Percentiles rank a stretch among this genome's conserved stretches.
These are phyloP conservation scores for Clanis bilineata DNA, from an alignment of 2,888 invertebrate species.

Conservation along the genomic window DNA sequence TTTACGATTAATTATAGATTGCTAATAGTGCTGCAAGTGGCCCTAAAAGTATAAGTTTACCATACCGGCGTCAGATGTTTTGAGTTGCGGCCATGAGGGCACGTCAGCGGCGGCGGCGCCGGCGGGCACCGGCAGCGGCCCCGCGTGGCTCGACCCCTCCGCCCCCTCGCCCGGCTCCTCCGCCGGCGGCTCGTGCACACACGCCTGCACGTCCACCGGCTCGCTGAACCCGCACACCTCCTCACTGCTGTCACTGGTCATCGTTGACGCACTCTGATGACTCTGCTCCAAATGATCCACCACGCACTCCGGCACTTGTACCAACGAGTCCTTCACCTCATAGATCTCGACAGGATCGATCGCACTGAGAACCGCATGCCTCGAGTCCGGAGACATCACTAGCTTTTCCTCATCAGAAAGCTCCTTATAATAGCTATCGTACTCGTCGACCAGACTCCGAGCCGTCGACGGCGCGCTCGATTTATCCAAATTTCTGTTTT, in stretches of 20 bases:
- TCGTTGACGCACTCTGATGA: slow-evolving; percentile 24
- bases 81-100: slow-evolving; percentile 34
- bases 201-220: slow-evolving; percentile 8
- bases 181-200: slow-evolving; percentile 10
- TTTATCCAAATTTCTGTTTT: slow-evolving; percentile 51
- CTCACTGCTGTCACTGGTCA: slow-evolving; percentile 26
- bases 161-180: slow-evolving; percentile 19
- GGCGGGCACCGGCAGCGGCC: slow-evolving; percentile 62
- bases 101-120: slow-evolving; percentile 49
- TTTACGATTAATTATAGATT: neutral
- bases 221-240: neutral
- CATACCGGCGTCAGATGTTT: slow-evolving; percentile 40
- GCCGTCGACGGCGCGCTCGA: slow-evolving; percentile 67
- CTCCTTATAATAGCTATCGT: slow-evolving; percentile 66
- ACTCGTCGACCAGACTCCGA: slow-evolving; percentile 70
- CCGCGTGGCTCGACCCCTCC: slow-evolving; percentile 36
- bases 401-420: slow-evolving; percentile 49
- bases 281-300: slow-evolving; percentile 20
- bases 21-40: too few species aligned
- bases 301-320: slow-evolving; percentile 23
- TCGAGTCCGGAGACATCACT: slow-evolving; percentile 27
- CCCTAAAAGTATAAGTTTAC: neutral
- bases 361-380: slow-evolving; percentile 22
- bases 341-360: slow-evolving; percentile 21
- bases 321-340: slow-evolving; percentile 33